Evolutionary conservation across 2,888 invertebrate species (phyloP), one percentile per base, ranked within the genome.

Genomic region (Dusona sp.): DNA sequence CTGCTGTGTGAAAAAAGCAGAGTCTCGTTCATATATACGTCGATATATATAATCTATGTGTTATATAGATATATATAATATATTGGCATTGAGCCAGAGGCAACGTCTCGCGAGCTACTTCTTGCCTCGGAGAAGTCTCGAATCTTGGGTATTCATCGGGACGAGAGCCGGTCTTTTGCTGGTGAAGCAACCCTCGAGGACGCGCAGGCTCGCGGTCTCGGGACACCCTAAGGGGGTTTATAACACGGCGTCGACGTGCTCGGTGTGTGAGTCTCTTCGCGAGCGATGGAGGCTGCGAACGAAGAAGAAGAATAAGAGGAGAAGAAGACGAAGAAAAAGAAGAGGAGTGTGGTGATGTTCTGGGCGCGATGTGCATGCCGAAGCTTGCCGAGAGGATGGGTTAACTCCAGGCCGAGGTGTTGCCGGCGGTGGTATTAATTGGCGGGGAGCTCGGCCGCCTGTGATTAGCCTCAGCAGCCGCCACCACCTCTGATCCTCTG

Each of bases 401-500:
- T 79, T 86, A 75, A 79, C 81, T 79, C 83, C 87, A 65, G 77
- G 85, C 88, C 90, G 91, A 92, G 90, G 91, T 91, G 91, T 92
- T 92, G 92, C 92, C 92, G 90, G 91, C 92, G 92, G 92, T 92
- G 92, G 91, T 92, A 93, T 93, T 93, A 92, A 93, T 92, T 93
- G 93, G 92, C 92, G 92, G 91, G 91, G 90, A 91, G 90, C 91
- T 87, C 90, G 88, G 90, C 91, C 90, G 92, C 90, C 90, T 90
- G 90, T 90, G 90, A 89, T 89, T 89, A 89, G 89, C 88, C 87
- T 88, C 89, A 70, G 88, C 89, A 88, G 89, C 89, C 89, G 89
- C 88, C 89, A 88, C 89, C 89, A 89, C 89, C 89, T 89, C 89
- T 89, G 89, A 89, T 88, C 89, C 86, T 89, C 84, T 45, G 85